These are phyloP conservation scores for Dynastes grantii DNA, from an alignment of 2,888 invertebrate species.

Conservation along the genomic window DNA sequence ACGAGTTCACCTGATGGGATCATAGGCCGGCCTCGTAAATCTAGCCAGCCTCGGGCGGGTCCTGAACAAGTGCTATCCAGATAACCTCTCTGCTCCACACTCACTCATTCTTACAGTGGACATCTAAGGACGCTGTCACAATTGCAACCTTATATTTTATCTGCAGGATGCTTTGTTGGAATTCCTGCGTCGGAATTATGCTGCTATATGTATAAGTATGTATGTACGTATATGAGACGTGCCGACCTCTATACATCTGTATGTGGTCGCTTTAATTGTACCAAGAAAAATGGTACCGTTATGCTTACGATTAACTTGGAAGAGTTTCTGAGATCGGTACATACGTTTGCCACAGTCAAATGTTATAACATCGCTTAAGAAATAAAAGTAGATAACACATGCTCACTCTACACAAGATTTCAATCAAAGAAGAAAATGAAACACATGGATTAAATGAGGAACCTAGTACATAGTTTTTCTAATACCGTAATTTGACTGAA, in stretches of 20 bases:
- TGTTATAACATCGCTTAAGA: background rate
- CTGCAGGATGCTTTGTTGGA: conserved; percentile 48
- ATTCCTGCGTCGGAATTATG: conserved; percentile 46
- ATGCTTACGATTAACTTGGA: conserved; percentile 24
- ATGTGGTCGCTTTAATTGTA: conserved; percentile 32
- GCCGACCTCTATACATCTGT: conserved; percentile 20
- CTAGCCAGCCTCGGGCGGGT: conserved; percentile 64
- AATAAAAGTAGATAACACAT: too few relatives aligned
- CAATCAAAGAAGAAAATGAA: too few relatives aligned
- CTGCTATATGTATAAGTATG: conserved; percentile 2
- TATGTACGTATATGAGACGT: conserved; percentile 19
- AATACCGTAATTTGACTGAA: too few relatives aligned
- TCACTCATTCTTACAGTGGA: conserved; percentile 66
- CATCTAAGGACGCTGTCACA: conserved; percentile 65
- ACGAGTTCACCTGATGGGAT: conserved; percentile 64
- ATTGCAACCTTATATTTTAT: conserved; percentile 56
- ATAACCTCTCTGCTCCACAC: conserved; percentile 67
- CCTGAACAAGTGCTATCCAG: conserved; percentile 68
- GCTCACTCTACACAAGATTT: too few relatives aligned
- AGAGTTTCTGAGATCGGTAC: background rate
- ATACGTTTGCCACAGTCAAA: background rate
- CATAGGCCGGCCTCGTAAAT: conserved; percentile 67
- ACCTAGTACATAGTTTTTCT: too few relatives aligned
- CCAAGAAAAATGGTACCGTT: conserved; percentile 44
- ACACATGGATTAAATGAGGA: too few relatives aligned